phyloP scores from a whole-genome alignment of 1,140 invertebrate genomes.

The Micrasema minimum region DNA sequence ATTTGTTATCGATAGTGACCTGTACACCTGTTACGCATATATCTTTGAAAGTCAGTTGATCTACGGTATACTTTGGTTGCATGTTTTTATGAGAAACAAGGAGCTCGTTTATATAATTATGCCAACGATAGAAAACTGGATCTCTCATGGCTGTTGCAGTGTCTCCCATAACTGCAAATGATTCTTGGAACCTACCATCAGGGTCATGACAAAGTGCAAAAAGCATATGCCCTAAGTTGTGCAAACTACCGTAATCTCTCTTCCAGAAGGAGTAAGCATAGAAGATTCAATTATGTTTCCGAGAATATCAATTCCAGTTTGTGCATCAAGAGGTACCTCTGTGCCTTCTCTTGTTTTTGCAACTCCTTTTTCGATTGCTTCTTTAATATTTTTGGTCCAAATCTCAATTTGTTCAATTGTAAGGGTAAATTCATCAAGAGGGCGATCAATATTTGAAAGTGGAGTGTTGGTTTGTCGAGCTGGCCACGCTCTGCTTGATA shows the following conservation, averaged over 20 bases:
- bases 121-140: conserved; percentile 63
- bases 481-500: conserved; percentile 60
- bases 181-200: conserved; percentile 58
- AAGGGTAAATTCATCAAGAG: conserved; percentile 71
- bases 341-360: conserved; percentile 53
- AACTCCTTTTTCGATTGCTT: conserved; percentile 60
- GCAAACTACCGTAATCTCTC: conserved; percentile 64
- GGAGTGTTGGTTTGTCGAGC: conserved; percentile 66
- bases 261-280: conserved; percentile 62
- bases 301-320: conserved; percentile 64
- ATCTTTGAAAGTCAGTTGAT: conserved; percentile 69
- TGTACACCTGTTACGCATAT: conserved; percentile 69
- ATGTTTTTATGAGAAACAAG: conserved; percentile 73
- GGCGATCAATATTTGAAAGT: conserved; percentile 73
- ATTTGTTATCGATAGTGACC: conserved; percentile 60
- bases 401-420: conserved; percentile 77
- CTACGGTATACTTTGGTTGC: conserved; percentile 69
- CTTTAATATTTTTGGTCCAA: conserved; percentile 59
- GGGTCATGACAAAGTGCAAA: conserved; percentile 64
- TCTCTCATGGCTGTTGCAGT: conserved; percentile 62
- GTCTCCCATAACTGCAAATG: conserved; percentile 59
- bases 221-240: conserved; percentile 63
- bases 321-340: conserved; percentile 62
- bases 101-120: conserved; percentile 59
- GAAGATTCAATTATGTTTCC: conserved; percentile 64